These are phyloP conservation scores for Gallinago solitaria DNA, from an alignment of 2,797 vertebrate species.

Conservation along the genomic window DNA sequence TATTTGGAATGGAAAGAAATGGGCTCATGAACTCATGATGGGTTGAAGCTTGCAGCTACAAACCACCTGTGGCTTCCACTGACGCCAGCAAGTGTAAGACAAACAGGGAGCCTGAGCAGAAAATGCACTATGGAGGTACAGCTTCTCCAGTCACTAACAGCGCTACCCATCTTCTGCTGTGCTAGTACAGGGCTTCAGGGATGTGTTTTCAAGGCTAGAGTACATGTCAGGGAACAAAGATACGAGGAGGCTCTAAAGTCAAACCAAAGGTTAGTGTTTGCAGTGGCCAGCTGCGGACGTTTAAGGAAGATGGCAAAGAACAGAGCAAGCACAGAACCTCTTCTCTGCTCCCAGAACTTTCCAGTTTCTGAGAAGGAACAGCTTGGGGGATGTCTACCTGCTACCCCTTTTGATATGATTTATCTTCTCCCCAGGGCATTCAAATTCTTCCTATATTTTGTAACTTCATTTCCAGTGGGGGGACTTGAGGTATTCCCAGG, in stretches of 20 bases:
- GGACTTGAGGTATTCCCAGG: not conserved
- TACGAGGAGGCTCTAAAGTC: not conserved
- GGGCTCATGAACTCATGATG: not conserved
- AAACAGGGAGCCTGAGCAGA: not conserved
- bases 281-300: accelerated
- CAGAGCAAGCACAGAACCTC: not conserved
- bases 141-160: not conserved
- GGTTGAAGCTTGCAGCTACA: not conserved
- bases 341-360: not conserved
- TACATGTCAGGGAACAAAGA: not conserved
- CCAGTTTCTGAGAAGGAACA: not conserved
- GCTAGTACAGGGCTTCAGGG: not conserved
- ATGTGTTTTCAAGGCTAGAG: not conserved
- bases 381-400: not conserved
- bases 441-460: not conserved
- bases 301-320: not conserved
- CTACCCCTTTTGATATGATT: not conserved
- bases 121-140: not conserved
- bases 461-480: not conserved
- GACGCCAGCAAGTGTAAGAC: not conserved
- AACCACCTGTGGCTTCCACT: not conserved
- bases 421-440: not conserved
- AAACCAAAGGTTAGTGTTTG: not conserved
- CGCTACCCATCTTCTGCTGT: not conserved
- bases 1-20: not conserved